Percentiles rank a stretch among this genome's conserved stretches.
Evolutionary conservation across 2,888 invertebrate species (phyloP).

Genomic region (Zelleria hepariella): DNA sequence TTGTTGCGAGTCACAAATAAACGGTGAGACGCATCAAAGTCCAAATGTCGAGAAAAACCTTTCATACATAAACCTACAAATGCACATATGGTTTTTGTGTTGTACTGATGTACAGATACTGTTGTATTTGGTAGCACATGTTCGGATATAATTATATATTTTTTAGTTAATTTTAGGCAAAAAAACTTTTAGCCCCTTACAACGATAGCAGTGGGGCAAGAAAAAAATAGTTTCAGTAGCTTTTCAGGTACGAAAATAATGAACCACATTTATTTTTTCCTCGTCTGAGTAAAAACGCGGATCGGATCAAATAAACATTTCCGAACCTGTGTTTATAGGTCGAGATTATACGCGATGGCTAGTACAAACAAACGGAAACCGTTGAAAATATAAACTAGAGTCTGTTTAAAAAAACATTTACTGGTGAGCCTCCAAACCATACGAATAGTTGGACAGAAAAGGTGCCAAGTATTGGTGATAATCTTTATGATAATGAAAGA

Average conservation of each 20-base stretch:
- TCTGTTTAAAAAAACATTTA: not conserved
- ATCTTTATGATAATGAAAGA: not conserved
- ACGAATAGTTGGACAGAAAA: not conserved
- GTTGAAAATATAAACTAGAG: not conserved
- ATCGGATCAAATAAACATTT: not conserved
- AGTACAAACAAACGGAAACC: not conserved
- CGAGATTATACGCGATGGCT: not conserved
- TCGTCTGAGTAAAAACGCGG: not conserved
- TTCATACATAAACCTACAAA: no score
- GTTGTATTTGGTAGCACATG: no score
- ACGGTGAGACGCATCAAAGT: not conserved
- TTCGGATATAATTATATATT: no score
- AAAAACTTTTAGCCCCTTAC: no score
- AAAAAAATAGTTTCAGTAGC: no score
- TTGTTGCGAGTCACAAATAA: not conserved
- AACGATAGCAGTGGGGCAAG: no score
- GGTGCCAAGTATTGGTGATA: not conserved
- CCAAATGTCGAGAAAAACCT: not conserved
- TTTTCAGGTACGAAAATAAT: no score
- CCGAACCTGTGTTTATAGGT: not conserved
- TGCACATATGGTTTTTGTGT: no score
- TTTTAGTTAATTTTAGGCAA: no score
- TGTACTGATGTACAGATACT: no score
- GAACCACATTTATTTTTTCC: not conserved
- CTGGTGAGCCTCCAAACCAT: not conserved